A percentile compares a stretch with the other conserved stretches of the same genome.
Conservation (phyloP, 2,113 vertebrate genomes). For the Osmerus eperlanus region DNA sequence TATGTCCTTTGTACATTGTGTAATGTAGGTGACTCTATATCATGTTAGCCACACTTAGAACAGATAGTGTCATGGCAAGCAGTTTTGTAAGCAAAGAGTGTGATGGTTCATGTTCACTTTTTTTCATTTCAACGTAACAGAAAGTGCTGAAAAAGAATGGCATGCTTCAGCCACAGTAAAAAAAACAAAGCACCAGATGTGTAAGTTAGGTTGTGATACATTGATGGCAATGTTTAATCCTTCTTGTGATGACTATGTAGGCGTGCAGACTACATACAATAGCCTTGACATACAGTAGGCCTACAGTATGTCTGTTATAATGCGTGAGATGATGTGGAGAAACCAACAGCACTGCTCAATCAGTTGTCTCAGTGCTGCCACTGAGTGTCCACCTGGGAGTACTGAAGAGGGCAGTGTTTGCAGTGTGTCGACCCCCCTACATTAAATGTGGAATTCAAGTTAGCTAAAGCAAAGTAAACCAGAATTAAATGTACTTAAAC, state of each 20-base stretch:
- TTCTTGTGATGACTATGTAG: too few relatives aligned
- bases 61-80: conserved; percentile 16
- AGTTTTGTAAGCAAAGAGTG: too few relatives aligned
- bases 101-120: too few relatives aligned
- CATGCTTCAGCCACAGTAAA: too few relatives aligned
- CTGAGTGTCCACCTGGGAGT: conserved; percentile 43
- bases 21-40: conserved; percentile 29
- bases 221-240: too few relatives aligned
- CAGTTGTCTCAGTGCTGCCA: conserved; percentile 48
- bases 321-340: neutral
- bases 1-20: conserved; percentile 18
- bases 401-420: conserved; percentile 32
- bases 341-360: neutral
- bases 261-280: neutral
- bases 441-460: too few relatives aligned
- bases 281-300: neutral
- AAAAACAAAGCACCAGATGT: too few relatives aligned
- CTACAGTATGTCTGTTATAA: neutral
- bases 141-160: too few relatives aligned
- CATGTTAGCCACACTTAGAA: conserved; percentile 26
- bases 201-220: too few relatives aligned
- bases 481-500: neutral
- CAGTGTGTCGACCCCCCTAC: neutral
- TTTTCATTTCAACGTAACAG: too few relatives aligned
- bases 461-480: too few relatives aligned